Evolutionary conservation across 1,140 invertebrate species (phyloP).

Genomic region (Akabosia matsudoensis): DNA sequence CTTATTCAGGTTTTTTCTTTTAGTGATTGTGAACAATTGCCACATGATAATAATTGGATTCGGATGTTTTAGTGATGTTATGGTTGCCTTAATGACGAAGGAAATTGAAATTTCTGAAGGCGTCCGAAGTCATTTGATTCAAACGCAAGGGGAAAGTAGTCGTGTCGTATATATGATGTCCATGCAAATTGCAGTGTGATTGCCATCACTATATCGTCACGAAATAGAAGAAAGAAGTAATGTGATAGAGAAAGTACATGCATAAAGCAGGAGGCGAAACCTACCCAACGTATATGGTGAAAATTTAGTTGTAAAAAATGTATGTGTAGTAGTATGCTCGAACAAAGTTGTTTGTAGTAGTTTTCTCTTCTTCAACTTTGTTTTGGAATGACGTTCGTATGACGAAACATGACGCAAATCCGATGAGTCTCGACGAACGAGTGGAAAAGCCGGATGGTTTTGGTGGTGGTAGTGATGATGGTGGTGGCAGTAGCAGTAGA

Average conservation of each 20-base stretch:
- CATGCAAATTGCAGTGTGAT: no score
- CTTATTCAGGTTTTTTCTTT: no score
- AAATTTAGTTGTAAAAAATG: neutral
- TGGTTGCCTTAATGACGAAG: no score
- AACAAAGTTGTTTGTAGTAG: neutral
- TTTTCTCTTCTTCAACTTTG: constrained; percentile 35
- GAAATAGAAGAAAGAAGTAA: no score
- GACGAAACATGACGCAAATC: constrained; percentile 46
- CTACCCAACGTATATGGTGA: neutral
- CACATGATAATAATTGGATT: no score
- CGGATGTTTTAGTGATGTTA: no score
- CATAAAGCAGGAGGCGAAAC: neutral
- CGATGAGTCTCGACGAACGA: constrained; percentile 25
- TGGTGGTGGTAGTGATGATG: neutral
- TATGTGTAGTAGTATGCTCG: neutral
- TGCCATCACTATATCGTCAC: no score
- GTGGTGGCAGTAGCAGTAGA: neutral
- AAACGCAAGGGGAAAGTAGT: neutral
- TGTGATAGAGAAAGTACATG: no score
- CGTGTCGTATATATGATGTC: no score
- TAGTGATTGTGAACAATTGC: no score
- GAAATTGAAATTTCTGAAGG: no score
- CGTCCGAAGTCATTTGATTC: no score
- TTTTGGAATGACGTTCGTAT: constrained; percentile 47
- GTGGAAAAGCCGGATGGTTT: constrained; percentile 3